phyloP scores from a whole-genome alignment of 23 tunicate genomes.

The Ciona savignyi region DNA sequence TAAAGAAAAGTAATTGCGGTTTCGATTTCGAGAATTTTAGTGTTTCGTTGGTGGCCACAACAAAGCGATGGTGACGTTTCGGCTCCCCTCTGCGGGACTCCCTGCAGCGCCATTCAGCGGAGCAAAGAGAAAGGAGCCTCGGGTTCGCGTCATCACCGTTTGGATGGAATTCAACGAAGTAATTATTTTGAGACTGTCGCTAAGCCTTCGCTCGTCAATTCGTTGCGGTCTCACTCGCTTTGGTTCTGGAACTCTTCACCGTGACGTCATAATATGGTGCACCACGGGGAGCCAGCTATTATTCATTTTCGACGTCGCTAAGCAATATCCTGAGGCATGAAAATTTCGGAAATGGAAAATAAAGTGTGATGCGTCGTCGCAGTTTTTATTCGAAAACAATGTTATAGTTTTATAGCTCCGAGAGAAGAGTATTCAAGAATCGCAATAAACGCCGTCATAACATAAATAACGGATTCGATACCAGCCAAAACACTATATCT shows the following conservation, averaged over 20 bases:
- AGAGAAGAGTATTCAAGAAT: too few relatives aligned
- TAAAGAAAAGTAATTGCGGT: too few relatives aligned
- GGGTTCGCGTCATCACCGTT: background rate
- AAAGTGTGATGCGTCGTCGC: background rate
- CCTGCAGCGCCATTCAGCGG: background rate
- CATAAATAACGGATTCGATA: too few relatives aligned
- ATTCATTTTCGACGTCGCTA: background rate
- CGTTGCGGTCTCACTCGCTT: slow-evolving; percentile 2
- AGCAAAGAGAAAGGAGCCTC: background rate
- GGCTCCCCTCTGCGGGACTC: slow-evolving; percentile 11
- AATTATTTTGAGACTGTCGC: slow-evolving; percentile 9
- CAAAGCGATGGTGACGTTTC: background rate
- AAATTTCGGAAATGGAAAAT: background rate
- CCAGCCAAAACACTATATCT: too few relatives aligned
- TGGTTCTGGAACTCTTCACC: background rate
- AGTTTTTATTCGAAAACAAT: too few relatives aligned
- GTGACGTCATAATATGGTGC: slow-evolving; percentile 16
- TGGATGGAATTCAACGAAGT: background rate
- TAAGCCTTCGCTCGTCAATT: background rate
- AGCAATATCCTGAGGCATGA: background rate
- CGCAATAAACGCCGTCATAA: too few relatives aligned
- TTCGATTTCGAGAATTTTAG: too few relatives aligned
- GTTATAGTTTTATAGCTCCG: too few relatives aligned
- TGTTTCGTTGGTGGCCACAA: background rate
- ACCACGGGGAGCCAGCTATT: slow-evolving; percentile 10